These are phyloP conservation scores for Lutraria rhynchaena DNA, from an alignment of 1,140 invertebrate species.

Conservation along the genomic window DNA sequence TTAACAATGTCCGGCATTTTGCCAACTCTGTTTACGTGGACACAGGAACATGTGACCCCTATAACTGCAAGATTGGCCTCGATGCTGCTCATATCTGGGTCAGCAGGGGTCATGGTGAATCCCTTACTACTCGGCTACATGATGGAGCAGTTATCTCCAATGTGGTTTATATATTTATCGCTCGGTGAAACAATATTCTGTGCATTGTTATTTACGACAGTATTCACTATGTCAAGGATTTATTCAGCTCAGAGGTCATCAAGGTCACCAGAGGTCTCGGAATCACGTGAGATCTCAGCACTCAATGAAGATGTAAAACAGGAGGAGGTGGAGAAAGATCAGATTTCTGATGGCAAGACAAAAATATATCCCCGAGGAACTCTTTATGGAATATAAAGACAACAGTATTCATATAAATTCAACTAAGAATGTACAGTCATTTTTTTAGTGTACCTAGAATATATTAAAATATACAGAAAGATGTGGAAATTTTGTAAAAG, in stretches of 20 bases:
- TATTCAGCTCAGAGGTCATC: background rate
- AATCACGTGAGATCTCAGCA: background rate
- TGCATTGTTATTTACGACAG: constrained; percentile 40
- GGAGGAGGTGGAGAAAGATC: background rate
- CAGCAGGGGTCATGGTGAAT: constrained; percentile 63
- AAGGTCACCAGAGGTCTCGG: background rate
- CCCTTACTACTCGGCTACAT: constrained; percentile 63
- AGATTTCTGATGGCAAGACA: background rate
- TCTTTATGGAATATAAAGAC: constrained; percentile 6
- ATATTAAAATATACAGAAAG: too few relatives aligned
- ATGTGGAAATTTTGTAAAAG: too few relatives aligned
- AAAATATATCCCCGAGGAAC: constrained; percentile 39
- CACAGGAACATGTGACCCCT: constrained; percentile 60
- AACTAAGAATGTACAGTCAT: too few relatives aligned
- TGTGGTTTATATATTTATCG: constrained; percentile 68
- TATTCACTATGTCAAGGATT: background rate
- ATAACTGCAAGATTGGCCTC: constrained; percentile 65
- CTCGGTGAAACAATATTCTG: constrained; percentile 55
- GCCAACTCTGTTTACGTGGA: constrained; percentile 64
- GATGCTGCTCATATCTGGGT: constrained; percentile 59
- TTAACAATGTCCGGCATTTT: constrained; percentile 64
- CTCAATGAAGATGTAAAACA: background rate
- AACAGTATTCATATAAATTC: background rate
- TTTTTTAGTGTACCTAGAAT: too few relatives aligned
- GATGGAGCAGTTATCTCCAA: constrained; percentile 61